phyloP scores from a whole-genome alignment of 2,113 vertebrate genomes.

The Pomatorhinus ruficollis region DNA sequence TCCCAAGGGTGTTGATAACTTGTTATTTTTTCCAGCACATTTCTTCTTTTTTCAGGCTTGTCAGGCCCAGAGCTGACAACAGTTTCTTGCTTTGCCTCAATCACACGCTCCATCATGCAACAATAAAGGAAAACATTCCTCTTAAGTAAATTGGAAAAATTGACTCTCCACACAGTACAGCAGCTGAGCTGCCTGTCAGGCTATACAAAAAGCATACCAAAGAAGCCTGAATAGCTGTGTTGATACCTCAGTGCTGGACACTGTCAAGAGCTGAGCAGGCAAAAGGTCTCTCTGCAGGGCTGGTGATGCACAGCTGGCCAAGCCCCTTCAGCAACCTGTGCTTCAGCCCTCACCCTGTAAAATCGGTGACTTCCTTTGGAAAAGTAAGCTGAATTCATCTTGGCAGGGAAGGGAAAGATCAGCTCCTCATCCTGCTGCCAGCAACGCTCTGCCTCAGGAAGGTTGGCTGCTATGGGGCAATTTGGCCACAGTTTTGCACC shows the following conservation, averaged over 20 bases:
- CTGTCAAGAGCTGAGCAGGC: not conserved
- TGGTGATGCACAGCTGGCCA: rapidly evolving
- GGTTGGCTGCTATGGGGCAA: not conserved
- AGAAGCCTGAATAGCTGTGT: not conserved
- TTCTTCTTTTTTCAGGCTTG: not conserved
- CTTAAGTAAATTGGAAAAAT: not conserved
- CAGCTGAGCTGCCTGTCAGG: not conserved
- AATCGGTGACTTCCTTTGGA: not conserved
- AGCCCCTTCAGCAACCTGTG: not conserved
- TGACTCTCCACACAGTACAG: not conserved
- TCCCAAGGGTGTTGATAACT: not conserved
- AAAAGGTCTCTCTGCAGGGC: not conserved
- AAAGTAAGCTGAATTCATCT: not conserved
- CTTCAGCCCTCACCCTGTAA: not conserved
- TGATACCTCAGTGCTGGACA: not conserved
- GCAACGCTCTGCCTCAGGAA: rapidly evolving
- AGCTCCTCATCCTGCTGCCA: not conserved
- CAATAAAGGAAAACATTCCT: not conserved
- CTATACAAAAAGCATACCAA: not conserved
- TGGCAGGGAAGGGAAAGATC: not conserved
- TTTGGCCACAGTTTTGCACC: not conserved
- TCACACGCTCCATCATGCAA: not conserved
- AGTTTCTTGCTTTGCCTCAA: not conserved
- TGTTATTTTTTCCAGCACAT: constrained; percentile 11
- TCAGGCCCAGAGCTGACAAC: not conserved